Evolutionary conservation across 2,113 vertebrate genomes (phyloP).

Genomic region (Henicopernis longicauda): DNA sequence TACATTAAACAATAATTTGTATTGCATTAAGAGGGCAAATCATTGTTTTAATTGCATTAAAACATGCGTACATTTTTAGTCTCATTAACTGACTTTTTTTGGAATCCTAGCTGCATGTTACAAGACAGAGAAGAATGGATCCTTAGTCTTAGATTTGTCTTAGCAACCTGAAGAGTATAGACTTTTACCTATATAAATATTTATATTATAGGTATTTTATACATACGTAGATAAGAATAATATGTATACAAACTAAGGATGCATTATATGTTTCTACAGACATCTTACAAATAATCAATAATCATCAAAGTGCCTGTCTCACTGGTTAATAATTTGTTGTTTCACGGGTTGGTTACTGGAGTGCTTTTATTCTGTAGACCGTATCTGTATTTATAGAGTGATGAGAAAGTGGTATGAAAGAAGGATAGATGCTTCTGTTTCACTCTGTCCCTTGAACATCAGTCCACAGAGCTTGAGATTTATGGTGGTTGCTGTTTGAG

Average conservation of each 20-base stretch:
- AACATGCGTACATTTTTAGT: background rate
- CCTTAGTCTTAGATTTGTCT: background rate
- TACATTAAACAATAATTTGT: slow-evolving; percentile 4
- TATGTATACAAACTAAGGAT: background rate
- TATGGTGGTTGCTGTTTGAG: background rate
- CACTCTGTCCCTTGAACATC: background rate
- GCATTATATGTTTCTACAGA: background rate
- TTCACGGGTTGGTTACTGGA: background rate
- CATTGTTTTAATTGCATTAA: background rate
- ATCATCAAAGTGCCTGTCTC: background rate
- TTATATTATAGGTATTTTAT: background rate
- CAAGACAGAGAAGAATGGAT: background rate
- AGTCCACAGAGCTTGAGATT: background rate
- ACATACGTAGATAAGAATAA: background rate
- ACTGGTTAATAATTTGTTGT: background rate
- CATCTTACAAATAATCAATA: background rate
- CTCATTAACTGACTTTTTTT: background rate
- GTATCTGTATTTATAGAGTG: background rate
- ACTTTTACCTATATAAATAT: background rate
- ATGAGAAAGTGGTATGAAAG: background rate
- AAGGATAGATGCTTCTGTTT: background rate
- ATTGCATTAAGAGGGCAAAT: background rate
- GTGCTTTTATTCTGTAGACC: background rate
- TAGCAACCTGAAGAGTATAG: background rate
- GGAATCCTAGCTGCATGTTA: background rate